Base-by-base conservation (phyloP, 2,797 vertebrate species). In the Syncerus caffer region DNA sequence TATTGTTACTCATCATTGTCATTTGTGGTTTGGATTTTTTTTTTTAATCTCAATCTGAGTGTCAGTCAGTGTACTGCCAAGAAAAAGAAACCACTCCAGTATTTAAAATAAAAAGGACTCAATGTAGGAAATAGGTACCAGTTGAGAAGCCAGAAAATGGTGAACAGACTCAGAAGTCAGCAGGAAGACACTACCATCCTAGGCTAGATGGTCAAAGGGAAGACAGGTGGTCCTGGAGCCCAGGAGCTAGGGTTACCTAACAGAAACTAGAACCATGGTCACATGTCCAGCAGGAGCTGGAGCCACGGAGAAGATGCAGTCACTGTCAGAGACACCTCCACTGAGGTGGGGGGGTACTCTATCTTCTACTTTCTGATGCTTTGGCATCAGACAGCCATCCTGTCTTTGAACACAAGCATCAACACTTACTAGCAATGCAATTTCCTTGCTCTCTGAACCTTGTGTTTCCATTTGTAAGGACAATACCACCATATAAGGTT, bases 31-130 rank as follows among this genome's bases (percentile, higher is more conserved):
- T 86, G 84, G 38, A 23, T 38, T 23, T 38, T 16, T 87, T 17
- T 85, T 71, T 51, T 92, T 96, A 76, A 47, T 94, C 74, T 94
- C 85, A 94, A 47, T 93, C 17, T 89, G 47, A 21, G 25, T 76
- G 89, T 78, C 71, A 50, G 19, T 80, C 90, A 84, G 47, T 67
- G n/a, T 89, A 90, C 34, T 96, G 58, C 16, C 85, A 97, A 92
- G 50, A 45, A 45, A 85, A 67, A 92, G 12, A 58, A 85, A 82
- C 12, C 31, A 76, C 31, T 87, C 45, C 45, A 96, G 85, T 95
- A 60, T 60, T 95, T 93, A 57, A 95, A 94, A 94, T 14, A 62
- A 67, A 93, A 60, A 85, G 12, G 4, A 57, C 10, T 91, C 53
- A 7, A 1, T 87, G 10, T 42, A 89, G 17, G 25, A 31, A 96